Evolutionary conservation across 2,888 invertebrate species (phyloP), one percentile per base, ranked within the genome.

Genomic region (Catocala sponsa): DNA sequence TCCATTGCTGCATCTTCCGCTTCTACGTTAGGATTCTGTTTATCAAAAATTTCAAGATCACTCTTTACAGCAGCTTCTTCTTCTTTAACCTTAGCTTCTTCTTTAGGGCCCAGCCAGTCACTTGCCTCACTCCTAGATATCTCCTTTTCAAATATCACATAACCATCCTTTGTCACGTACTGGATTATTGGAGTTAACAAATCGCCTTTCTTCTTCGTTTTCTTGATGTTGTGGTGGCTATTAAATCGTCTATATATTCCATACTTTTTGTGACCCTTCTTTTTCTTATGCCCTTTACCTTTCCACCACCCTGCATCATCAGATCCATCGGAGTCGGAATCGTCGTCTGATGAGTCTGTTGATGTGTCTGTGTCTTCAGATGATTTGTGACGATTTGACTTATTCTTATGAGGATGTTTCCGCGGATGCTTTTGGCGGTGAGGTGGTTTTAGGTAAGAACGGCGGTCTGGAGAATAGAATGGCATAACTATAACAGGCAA

Each of bases 401-500:
- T 74, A 59, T 68, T 69, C 47, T 74, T 73, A 61, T 32, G 53
- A 15, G 46, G 32, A 10, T 71, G 56, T 60, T 68, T 54, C 49
- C 48, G 44, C 38, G 55, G 59, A 33, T 63, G 61, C 50, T 53
- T 61, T 33, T 46, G 51, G 15, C 41, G 53, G 10, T 65, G 46
- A 15, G 41, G 50, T 11, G 68, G 42, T 54, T 81, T 84, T 62
- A 85, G 88, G 54, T 70, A 84, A 5, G 81, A 51, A 7, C 15
- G 47, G 7, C 82, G 76, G 61, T 92, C 92, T 13, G 89, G 93
- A 0, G 91, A 89, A 67, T 94, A 94, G 63, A 92, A 91, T 0
- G 94, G 94, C 94, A 94, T 94, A 0, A 94, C 94, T 12, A 94
- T 91, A 1, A 94, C 91, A 25, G 94, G 94, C 6, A 94, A 73